Base-by-base conservation (phyloP, 2,888 invertebrate genomes). In the Endotricha flammealis region DNA sequence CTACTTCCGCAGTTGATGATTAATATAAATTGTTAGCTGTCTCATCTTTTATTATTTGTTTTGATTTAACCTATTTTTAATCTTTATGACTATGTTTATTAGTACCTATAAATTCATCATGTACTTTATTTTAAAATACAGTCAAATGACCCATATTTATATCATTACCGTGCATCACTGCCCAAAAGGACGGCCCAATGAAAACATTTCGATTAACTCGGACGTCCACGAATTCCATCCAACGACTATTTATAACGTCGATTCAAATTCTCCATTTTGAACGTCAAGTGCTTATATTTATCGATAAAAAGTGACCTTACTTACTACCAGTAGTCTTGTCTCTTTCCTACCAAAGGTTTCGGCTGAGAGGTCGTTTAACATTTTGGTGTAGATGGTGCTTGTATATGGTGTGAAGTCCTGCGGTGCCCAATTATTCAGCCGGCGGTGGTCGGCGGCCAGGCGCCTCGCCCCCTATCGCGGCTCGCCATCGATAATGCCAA, bases 341-440 rank as follows among this genome's bases (percentile, higher is more conserved):
- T 53, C 57, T 41, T 36, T 60, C 46, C 32, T 33, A 33, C 43
- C 33, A 29, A 24, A 20, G 16, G 20, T 27, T 29, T 20, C 36
- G 29, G 32, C 20, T 43, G 46, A 53, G 50, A 41, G 47, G 42
- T 22, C 3, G 41, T 43, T 43, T 39, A 23, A 20, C 30, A 12
- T 27, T 30, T 36, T 34, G 30, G 28, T 14, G 40, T 29, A 52
- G 56, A 53, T 53, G 62, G 53, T 57, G 54, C 60, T 60, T 58
- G 51, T 41, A 49, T 54, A 63, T 77, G 76, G 85, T 85, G 85
- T 85, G 83, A 85, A 85, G 82, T 85, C 85, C 85, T 66, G 85
- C 64, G 77, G 85, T 73, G 83, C 66, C 81, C 85, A 85, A 85
- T 85, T 85, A 85, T 75, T 76, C 71, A 66, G 74, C 57, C 69